Conservation (phyloP, 2,113 vertebrate genomes). For the Ictalurus furcatus region DNA sequence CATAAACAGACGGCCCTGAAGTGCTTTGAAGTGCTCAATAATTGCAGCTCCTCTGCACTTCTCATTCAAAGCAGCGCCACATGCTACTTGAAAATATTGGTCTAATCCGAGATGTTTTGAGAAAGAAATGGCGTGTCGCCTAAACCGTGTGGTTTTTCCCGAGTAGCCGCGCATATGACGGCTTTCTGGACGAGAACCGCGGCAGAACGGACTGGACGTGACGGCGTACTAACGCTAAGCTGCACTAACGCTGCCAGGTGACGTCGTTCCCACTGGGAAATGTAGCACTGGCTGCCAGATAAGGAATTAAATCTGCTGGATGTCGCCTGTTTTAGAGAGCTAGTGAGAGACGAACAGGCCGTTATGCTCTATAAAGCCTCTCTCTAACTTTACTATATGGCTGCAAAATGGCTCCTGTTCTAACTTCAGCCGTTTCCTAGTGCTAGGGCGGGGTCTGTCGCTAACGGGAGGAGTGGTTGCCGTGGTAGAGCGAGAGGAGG, state of each 20-base stretch:
- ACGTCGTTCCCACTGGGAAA: constrained; percentile 12
- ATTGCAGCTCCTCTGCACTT: not conserved
- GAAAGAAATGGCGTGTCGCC: no score
- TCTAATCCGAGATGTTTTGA: not conserved
- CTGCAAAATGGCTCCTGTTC: not conserved
- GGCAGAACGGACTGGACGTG: not conserved
- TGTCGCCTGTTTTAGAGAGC: constrained; percentile 17
- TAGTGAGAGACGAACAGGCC: not conserved
- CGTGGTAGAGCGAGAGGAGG: constrained; percentile 66
- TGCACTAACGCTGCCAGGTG: constrained; percentile 8
- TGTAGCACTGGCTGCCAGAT: constrained; percentile 12
- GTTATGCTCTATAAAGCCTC: not conserved
- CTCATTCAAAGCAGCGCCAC: not conserved
- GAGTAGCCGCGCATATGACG: not conserved
- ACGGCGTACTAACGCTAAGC: constrained; percentile 16
- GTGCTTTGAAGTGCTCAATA: constrained; percentile 10
- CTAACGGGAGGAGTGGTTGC: constrained; percentile 60
- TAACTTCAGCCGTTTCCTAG: constrained; percentile 13
- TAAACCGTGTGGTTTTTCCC: not conserved
- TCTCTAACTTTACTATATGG: not conserved
- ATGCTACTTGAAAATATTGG: not conserved
- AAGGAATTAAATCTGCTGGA: constrained; percentile 27
- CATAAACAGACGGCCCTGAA: not conserved
- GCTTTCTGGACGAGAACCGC: constrained; percentile 12
- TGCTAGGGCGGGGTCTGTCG: constrained; percentile 36